These are phyloP conservation scores for Tanytarsus gracilentus DNA, from an alignment of 2,888 invertebrate genomes.

Conservation along the genomic window DNA sequence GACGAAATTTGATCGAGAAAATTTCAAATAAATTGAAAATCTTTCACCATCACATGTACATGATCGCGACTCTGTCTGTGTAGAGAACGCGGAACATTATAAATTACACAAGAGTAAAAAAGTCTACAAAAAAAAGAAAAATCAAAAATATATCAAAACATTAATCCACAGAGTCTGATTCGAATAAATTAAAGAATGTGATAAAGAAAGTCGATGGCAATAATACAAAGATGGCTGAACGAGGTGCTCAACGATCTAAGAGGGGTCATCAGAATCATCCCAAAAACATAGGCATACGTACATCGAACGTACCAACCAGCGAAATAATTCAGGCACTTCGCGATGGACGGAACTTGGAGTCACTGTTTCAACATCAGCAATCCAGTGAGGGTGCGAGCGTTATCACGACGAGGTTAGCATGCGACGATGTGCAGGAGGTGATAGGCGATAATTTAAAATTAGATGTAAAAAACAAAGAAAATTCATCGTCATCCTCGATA, in stretches of 20 bases:
- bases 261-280: conserved; percentile 70
- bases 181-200: conserved; percentile 11
- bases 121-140: background rate
- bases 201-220: conserved; percentile 14
- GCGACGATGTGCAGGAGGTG: no score
- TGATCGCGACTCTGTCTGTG: no score
- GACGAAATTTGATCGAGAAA: no score
- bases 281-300: conserved; percentile 53
- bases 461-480: conserved; percentile 31
- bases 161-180: conserved; percentile 16
- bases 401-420: no score
- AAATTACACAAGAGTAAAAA: background rate
- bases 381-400: no score
- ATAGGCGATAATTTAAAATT: conserved; percentile 28
- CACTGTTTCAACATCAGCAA: conserved; percentile 19
- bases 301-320: conserved; percentile 46
- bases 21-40: no score
- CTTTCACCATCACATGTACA: no score
- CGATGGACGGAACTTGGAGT: conserved; percentile 25
- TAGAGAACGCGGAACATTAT: no score
- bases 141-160: conserved; percentile 15
- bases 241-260: conserved; percentile 31
- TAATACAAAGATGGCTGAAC: conserved; percentile 22
- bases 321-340: conserved; percentile 43
- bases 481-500: conserved; percentile 3